Base-by-base conservation (phyloP, 1,140 invertebrate genomes). In the Rhizoglyphus robini region DNA sequence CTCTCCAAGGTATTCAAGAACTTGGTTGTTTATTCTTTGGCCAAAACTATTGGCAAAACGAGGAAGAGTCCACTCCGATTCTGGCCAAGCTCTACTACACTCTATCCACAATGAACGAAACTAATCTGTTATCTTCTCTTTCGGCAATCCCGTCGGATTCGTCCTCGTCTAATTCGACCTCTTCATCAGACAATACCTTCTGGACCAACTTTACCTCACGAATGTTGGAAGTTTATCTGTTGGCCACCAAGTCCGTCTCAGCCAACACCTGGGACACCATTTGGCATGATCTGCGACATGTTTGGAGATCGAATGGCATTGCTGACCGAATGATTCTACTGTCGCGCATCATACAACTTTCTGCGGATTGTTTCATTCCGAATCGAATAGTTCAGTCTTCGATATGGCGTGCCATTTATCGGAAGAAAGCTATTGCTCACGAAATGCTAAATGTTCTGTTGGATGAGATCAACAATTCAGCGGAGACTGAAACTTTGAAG, bases 11-110 rank as follows among this genome's bases (percentile, higher is more conserved):
- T 23, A 60, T 63, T 63, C 61, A 63, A 49, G 34, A 63, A 49
- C 32, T 63, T 2, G 41, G 61, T 34, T 63, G 61, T 63, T 13
- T 32, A 15, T 36, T 61, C 38, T 65, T 65, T n/a, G 63, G 63
- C 62, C 49, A 65, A 5, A 65, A 65, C 31, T 65, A 65, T 38
- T 66, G 54, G 57, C 15, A 60, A 46, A 51, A 51, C 29, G 62
- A 63, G 2, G 62, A 47, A 48, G 62, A 63, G 31, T 63, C 62
- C 13, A 63, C 62, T 18, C 62, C 62, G 13, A 63, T 63, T 48
- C 18, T 63, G 23, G 62, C 62, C 1, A 63, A 63, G 27, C 59
- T 63, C 13, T 63, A 57, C 32, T 57, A 63, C 32, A 63, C 62
- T 20, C 27, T 63, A 8, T 63, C 62, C 1, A 23, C 46, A 57